phyloP scores from a whole-genome alignment of 2,113 vertebrate genomes.

The Morone chrysops region DNA sequence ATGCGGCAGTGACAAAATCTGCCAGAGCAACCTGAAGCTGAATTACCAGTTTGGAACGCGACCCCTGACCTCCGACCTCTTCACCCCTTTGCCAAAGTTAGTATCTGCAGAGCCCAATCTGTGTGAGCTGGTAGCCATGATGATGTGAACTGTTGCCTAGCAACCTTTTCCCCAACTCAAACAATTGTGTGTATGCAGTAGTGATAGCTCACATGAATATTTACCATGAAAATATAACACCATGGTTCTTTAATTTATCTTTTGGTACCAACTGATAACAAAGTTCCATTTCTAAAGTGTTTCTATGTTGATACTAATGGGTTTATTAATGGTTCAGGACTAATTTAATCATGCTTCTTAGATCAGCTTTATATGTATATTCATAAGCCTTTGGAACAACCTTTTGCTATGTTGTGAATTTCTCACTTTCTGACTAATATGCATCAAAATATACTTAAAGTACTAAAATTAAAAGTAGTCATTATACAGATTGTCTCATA shows the following conservation, averaged over 20 bases:
- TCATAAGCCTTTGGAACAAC: too few species aligned
- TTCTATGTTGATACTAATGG: neutral
- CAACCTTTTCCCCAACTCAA: conserved; percentile 6
- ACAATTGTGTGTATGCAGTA: neutral
- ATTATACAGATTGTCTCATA: too few species aligned
- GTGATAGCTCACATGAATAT: neutral
- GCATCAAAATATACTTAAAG: too few species aligned
- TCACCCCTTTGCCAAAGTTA: conserved; percentile 89
- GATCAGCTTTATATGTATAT: too few species aligned
- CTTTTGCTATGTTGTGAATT: too few species aligned
- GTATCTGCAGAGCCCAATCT: conserved; percentile 36
- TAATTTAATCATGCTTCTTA: too few species aligned
- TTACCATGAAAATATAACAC: neutral
- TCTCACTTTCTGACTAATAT: too few species aligned
- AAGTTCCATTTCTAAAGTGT: neutral
- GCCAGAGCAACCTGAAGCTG: conserved; percentile 95
- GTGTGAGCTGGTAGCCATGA: neutral
- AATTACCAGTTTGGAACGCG: conserved; percentile 87
- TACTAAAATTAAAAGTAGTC: too few species aligned
- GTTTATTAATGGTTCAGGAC: too few species aligned
- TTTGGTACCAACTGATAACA: neutral
- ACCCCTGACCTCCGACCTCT: conserved; percentile 81
- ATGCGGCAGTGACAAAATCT: conserved; percentile 93
- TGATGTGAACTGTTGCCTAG: neutral
- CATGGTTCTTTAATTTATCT: neutral